These are phyloP conservation scores for Dallia pectoralis DNA, from an alignment of 2,797 vertebrate species.

Conservation along the genomic window DNA sequence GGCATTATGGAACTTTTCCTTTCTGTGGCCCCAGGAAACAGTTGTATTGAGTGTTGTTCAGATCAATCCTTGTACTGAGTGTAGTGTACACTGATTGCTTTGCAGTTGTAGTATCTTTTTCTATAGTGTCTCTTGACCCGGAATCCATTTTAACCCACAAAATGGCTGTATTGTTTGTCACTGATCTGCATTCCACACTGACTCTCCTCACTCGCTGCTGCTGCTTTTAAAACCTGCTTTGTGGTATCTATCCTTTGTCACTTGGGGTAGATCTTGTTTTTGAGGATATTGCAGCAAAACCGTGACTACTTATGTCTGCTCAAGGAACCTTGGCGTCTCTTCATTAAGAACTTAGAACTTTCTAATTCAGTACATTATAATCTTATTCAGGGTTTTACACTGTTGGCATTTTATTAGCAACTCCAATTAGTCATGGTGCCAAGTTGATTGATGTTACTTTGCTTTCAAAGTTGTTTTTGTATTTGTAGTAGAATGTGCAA, in stretches of 20 bases:
- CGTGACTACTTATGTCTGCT: not conserved
- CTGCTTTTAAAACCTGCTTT: not conserved
- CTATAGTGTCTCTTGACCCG: not conserved
- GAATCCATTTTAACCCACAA: not conserved
- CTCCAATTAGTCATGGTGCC: too few species aligned
- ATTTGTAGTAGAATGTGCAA: not conserved
- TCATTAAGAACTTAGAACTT: not conserved
- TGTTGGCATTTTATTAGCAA: too few species aligned
- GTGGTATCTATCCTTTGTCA: not conserved
- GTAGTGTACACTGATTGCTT: not conserved
- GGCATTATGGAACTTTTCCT: not conserved
- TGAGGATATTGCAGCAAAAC: conserved; percentile 3
- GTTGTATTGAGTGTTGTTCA: not conserved
- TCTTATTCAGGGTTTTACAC: not conserved
- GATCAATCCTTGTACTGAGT: not conserved
- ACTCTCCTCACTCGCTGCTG: not conserved
- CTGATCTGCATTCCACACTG: not conserved
- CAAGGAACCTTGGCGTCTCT: not conserved
- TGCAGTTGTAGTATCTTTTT: not conserved
- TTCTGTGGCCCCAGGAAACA: not conserved
- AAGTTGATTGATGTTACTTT: not conserved
- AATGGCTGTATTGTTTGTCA: not conserved
- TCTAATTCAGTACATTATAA: not conserved
- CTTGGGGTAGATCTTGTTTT: conserved; percentile 16
- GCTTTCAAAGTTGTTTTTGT: not conserved